phyloP scores from a whole-genome alignment of 2,888 invertebrate genomes.

The Alloscopus bannaensis region DNA sequence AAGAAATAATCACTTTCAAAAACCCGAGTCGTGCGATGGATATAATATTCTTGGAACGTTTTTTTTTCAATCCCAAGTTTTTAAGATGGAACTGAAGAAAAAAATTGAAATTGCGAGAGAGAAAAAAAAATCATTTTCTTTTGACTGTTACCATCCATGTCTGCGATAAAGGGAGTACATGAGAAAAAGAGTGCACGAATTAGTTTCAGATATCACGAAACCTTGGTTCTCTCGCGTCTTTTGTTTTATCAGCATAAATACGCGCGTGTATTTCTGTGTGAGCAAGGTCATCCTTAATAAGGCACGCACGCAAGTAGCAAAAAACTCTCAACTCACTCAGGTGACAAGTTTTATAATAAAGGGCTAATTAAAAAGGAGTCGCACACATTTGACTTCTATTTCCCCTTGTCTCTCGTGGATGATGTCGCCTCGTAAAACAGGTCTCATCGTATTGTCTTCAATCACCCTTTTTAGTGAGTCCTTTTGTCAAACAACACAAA shows the following conservation, averaged over 20 bases:
- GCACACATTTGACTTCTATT: slow-evolving; percentile 42
- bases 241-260: neutral
- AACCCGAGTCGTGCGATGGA: no score
- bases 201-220: no score
- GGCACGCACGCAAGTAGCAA: neutral
- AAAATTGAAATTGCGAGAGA: neutral
- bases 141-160: neutral
- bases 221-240: neutral
- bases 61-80: neutral
- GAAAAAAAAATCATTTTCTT: neutral
- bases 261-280: no score
- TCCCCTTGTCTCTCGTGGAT: slow-evolving; percentile 34
- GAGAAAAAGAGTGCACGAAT: no score
- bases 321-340: slow-evolving; percentile 3
- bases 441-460: neutral
- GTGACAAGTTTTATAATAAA: slow-evolving; percentile 50
- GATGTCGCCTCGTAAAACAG: neutral
- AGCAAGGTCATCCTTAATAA: slow-evolving; percentile 42
- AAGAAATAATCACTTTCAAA: neutral
- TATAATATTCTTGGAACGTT: neutral
- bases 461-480: neutral
- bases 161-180: no score
- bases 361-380: slow-evolving; percentile 49
- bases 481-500: neutral
- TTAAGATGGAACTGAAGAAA: neutral